These are phyloP conservation scores for Helicolenus hilgendorfi DNA, from an alignment of 2,797 vertebrate species.

Conservation along the genomic window DNA sequence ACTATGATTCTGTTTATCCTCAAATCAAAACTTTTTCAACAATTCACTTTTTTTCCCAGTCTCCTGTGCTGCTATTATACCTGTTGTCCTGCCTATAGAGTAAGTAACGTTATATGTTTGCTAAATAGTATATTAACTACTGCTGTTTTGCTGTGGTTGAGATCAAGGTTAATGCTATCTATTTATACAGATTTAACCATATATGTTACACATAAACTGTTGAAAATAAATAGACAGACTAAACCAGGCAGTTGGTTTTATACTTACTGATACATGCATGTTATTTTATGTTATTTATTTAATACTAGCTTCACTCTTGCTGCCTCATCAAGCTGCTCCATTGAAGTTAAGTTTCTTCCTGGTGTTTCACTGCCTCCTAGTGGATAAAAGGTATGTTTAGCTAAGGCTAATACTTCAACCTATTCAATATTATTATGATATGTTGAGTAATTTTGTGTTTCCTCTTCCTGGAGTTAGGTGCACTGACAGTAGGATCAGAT, in stretches of 20 bases:
- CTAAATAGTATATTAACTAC: not conserved
- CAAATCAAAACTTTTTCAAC: not conserved
- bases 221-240: not conserved
- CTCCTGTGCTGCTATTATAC: not conserved
- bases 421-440: not conserved
- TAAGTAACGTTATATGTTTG: not conserved
- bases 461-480: not conserved
- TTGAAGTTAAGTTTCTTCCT: not conserved
- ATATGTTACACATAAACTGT: not conserved
- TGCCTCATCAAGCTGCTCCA: not conserved
- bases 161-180: not conserved
- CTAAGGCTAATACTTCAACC: not conserved
- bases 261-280: not conserved
- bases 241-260: not conserved
- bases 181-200: not conserved
- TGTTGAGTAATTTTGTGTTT: not conserved
- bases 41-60: not conserved
- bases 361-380: not conserved
- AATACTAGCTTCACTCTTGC: not conserved
- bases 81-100: not conserved
- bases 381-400: not conserved
- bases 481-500: not conserved
- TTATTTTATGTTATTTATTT: not conserved
- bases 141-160: not conserved
- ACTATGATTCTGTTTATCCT: not conserved